Conservation (phyloP, 2,888 invertebrate species). For the Eristalinus aeneus region DNA sequence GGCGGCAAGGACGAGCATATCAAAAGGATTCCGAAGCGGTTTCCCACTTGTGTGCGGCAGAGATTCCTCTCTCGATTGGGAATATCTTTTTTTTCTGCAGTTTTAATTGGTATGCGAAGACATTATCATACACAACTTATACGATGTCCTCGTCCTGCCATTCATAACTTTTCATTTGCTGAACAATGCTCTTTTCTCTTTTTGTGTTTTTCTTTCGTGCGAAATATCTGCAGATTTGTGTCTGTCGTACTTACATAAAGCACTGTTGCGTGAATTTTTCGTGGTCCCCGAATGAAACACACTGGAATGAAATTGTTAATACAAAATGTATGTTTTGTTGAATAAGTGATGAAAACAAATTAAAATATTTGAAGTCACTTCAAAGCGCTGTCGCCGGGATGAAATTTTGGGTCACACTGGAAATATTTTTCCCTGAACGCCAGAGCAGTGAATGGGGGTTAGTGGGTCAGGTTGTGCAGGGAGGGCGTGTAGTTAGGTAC, state of each 20-base stretch:
- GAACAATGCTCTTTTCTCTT: neutral
- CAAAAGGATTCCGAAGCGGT: slow-evolving; percentile 30
- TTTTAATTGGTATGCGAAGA: slow-evolving; percentile 31
- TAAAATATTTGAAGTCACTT: slow-evolving; percentile 13
- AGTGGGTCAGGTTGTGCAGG: neutral
- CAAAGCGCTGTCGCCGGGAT: slow-evolving; percentile 14
- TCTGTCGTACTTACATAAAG: neutral
- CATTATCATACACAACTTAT: neutral
- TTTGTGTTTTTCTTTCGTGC: neutral
- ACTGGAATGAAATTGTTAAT: slow-evolving; percentile 36
- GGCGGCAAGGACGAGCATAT: slow-evolving; percentile 19
- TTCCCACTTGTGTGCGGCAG: slow-evolving; percentile 14
- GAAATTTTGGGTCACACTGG: slow-evolving; percentile 17
- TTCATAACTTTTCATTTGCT: neutral
- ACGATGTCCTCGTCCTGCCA: neutral
- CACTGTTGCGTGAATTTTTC: neutral
- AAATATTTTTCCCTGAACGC: neutral
- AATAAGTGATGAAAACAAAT: slow-evolving; percentile 25
- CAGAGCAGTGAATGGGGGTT: neutral
- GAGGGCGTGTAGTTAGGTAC: slow-evolving; percentile 10
- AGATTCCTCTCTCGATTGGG: slow-evolving; percentile 8
- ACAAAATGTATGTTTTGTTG: slow-evolving; percentile 9
- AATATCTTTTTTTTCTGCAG: slow-evolving; percentile 12
- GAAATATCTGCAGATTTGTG: neutral
- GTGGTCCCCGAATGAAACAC: neutral